Evolutionary conservation across 2,888 invertebrate species (phyloP), one percentile per base, ranked within the genome.

Genomic region (Rotaria sp.): DNA sequence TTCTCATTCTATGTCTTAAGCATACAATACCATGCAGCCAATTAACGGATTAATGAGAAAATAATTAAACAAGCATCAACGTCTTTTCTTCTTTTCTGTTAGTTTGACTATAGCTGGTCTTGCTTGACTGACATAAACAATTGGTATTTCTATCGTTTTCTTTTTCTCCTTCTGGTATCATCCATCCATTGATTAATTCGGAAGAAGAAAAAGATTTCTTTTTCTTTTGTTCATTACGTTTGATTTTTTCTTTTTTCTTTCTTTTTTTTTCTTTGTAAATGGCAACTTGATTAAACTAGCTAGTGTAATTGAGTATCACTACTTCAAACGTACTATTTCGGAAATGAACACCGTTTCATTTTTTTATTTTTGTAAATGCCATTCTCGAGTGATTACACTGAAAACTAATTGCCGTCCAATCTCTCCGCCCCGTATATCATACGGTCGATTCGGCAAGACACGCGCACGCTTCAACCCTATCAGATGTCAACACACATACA

Each of bases 101-200:
- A 67, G 67, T 21, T 67, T 67, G 67, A 35, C 67, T 67, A 67
- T 38, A 15, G 35, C 2, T n/a, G 45, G 41, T 45, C 41, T 80
- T n/a, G 41, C n/a, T 80, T 80, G 80, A 80, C n/a, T 80, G 80
- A 80, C 80, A 80, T 80, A 80, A 80, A 80, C 80, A 80, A 80
- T 80, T 80, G 80, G 18, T 41, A 26, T 26, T 41, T 38, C 41
- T 35, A 35, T 35, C 35, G 67, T 26, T 67, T 67, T 67, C 35
- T 80, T 80, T 45, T 80, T 80, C 80, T 80, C 80, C 45, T 80
- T 80, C 67, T 67, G 67, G 35, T 67, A 67, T 67, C 67, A 67
- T 30, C 30, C 35, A 67, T 67, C 67, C 67, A 67, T 67, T 35
- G 67, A 67, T 67, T 67, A 35, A 67, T 67, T 35, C 18, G 5